Percentiles rank a stretch among this genome's conserved stretches.
phyloP scores from a whole-genome alignment of 2,113 vertebrate genomes.

The Mesoclemmys tuberculata region DNA sequence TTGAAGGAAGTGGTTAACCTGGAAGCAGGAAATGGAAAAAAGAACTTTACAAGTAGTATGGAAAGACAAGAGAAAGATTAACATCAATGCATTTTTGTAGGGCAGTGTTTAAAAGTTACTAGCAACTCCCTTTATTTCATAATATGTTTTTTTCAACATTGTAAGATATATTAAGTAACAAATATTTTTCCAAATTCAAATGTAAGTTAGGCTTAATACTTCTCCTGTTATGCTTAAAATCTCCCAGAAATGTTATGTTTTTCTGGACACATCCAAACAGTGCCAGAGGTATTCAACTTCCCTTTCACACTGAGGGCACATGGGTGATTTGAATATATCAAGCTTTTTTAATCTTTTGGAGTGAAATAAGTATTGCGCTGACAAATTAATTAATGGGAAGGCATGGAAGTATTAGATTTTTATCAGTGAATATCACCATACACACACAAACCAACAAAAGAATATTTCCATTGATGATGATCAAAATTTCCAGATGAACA shows the following conservation, averaged over 20 bases:
- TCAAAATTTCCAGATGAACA: too few relatives aligned
- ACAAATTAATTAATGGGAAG: not conserved
- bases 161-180: too few relatives aligned
- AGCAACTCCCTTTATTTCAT: not conserved
- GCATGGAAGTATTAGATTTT: too few relatives aligned
- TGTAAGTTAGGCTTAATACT: too few relatives aligned
- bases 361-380: not conserved
- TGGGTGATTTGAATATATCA: not conserved
- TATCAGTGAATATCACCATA: too few relatives aligned
- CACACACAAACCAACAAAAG: too few relatives aligned
- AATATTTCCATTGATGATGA: too few relatives aligned
- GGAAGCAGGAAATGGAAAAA: not conserved
- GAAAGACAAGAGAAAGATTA: not conserved
- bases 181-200: too few relatives aligned
- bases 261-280: not conserved
- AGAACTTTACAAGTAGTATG: not conserved
- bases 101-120: not conserved
- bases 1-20: not conserved
- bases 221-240: too few relatives aligned
- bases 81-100: not conserved
- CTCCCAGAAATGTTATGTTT: not conserved
- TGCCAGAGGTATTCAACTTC: not conserved
- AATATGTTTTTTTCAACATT: too few relatives aligned
- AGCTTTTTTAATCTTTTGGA: not conserved
- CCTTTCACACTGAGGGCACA: not conserved